phyloP scores from a whole-genome alignment of 1,140 invertebrate species.

The Drosophila cardini region DNA sequence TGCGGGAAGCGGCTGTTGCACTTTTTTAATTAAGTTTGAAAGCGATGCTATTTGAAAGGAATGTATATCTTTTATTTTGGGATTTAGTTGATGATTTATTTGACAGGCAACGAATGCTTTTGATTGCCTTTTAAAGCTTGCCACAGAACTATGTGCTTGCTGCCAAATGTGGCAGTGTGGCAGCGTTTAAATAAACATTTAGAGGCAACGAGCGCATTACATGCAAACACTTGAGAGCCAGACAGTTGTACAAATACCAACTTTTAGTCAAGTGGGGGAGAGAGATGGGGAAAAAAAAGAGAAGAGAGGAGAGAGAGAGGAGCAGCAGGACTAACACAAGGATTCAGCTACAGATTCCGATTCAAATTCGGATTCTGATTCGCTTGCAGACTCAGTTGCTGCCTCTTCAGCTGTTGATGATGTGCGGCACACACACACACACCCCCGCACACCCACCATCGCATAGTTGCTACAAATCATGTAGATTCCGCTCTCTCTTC shows the following conservation, averaged over 20 bases:
- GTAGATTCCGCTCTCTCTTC: conserved; percentile 28
- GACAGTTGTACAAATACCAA: conserved; percentile 66
- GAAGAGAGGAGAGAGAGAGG: not conserved
- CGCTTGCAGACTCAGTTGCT: conserved; percentile 20
- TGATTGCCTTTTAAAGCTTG: conserved; percentile 68
- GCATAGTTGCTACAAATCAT: conserved; percentile 64
- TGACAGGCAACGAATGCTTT: conserved; percentile 10
- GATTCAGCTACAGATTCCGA: not conserved
- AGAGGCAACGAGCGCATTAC: conserved; percentile 55
- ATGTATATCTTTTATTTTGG: conserved; percentile 1
- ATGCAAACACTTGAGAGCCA: conserved; percentile 64
- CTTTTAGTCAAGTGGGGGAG: conserved; percentile 58
- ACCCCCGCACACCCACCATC: conserved; percentile 55
- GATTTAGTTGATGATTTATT: conserved; percentile 62
- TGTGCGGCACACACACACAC: conserved; percentile 60
- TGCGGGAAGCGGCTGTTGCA: conserved; percentile 11
- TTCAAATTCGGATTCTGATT: conserved; percentile 23
- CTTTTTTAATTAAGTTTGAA: conserved; percentile 44
- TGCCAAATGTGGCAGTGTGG: conserved; percentile 57
- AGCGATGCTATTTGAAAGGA: not conserved
- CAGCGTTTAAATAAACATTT: conserved; percentile 78
- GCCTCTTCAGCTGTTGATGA: conserved; percentile 56
- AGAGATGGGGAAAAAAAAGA: not conserved
- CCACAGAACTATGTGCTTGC: conserved; percentile 41
- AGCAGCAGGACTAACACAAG: conserved; percentile 11